Conservation (phyloP, 2,113 vertebrate species). For the Zapus hudsonius region DNA sequence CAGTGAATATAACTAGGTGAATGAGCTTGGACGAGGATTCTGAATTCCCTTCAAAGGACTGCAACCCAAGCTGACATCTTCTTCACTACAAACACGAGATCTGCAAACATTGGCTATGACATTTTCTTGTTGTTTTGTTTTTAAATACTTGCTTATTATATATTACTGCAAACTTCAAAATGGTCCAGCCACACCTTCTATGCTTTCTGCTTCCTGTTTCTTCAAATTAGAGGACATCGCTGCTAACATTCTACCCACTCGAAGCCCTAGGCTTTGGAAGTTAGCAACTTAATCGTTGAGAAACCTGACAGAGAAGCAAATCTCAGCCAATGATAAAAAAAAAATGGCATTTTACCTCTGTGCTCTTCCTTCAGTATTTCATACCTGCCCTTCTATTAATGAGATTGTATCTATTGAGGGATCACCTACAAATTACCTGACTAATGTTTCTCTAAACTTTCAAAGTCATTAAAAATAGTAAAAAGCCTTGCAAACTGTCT, state of each 20-base stretch:
- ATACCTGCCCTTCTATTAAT: not conserved
- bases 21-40: not conserved
- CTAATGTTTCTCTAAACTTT: not conserved
- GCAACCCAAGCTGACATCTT: not conserved
- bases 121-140: not conserved
- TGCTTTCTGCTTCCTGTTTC: not conserved
- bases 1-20: not conserved
- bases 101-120: not conserved
- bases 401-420: not conserved
- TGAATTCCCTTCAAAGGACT: not conserved
- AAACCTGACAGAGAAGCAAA: not conserved
- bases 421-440: not conserved
- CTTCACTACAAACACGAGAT: not conserved
- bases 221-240: not conserved
- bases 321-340: not conserved
- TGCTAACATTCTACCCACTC: not conserved
- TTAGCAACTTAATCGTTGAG: not conserved
- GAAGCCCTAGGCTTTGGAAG: not conserved
- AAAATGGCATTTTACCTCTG: not conserved
- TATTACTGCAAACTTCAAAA: not conserved
- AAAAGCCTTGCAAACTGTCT: not conserved
- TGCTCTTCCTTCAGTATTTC: not conserved
- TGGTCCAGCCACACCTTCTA: not conserved
- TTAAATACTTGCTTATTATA: not conserved
- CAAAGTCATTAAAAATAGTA: not conserved